Base-by-base conservation (phyloP, 1,140 invertebrate species). In the Neodiprion pinetum region DNA sequence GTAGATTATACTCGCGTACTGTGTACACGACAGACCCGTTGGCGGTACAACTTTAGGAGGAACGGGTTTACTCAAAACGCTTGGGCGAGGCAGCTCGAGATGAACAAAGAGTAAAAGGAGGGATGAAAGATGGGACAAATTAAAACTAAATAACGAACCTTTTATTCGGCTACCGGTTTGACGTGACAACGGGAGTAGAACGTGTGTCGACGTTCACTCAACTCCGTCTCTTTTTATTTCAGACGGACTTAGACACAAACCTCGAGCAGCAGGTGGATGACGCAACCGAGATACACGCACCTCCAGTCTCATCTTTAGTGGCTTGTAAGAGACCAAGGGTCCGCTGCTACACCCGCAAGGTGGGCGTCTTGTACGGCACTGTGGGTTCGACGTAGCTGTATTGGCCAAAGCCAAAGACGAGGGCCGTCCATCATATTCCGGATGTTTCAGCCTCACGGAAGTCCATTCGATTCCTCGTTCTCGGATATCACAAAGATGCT, bases 251-350 rank as follows among this genome's bases (percentile, higher is more conserved):
- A 61, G 53, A 61, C 53, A 17, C 53, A 17, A 9, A 61, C 53
- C 0, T 61, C 53, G 48, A 65, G 67, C 75, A 48, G 71, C 75
- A 76, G 75, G 75, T 76, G 72, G 75, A 76, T 76, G 75, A 76
- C 75, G 75, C 69, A 76, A 76, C 71, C 48, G 40, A 75, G 71
- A 75, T 72, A 48, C n/a, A 69, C 28, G 69, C 74, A 74, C 74
- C 71, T 47, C 66, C 74, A 61, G 69, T 74, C 71, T 74, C 68
- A 74, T 74, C 71, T 74, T 74, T 70, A 53, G 71, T 71, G 49
- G 71, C 61, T 71, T 48, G 69, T 69, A 68, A 71, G 72, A 68
- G 61, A 72, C 40, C 49, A n/a, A 23, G 48, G 14, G 14, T 48
- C n/a, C 67, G 53, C 67, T 61, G 49, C 74, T 69, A 74, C 69